These are phyloP conservation scores for Syndactyla subalaris DNA, from an alignment of 2,797 vertebrate genomes.

Conservation along the genomic window DNA sequence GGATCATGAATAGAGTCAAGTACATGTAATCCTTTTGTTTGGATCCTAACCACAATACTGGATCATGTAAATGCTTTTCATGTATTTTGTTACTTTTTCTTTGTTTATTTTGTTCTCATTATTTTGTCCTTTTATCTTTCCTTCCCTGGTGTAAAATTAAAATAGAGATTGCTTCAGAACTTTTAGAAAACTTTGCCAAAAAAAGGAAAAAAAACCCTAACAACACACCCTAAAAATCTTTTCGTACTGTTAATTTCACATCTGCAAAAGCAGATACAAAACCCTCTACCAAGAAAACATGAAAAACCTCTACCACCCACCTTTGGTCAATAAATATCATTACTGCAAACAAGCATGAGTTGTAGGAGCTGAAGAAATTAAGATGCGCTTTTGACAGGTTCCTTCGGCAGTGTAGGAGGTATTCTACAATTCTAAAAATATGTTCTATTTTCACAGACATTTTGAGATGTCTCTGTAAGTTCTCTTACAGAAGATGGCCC, in stretches of 20 bases:
- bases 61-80: not conserved
- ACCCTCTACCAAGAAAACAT: not conserved
- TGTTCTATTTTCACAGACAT: conserved; percentile 66
- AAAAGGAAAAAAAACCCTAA: not conserved
- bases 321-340: conserved; percentile 65
- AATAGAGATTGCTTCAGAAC: not conserved
- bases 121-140: not conserved
- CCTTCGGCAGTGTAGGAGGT: conserved; percentile 68
- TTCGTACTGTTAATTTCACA: conserved; percentile 23
- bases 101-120: not conserved
- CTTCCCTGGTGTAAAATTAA: not conserved
- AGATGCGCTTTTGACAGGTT: conserved; percentile 75
- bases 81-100: not conserved
- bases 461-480: conserved; percentile 65
- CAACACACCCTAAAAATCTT: not conserved
- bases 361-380: conserved; percentile 64
- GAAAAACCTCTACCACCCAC: conserved; percentile 52
- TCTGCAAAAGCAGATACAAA: conserved; percentile 48
- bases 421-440: conserved; percentile 75
- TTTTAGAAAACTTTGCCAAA: not conserved
- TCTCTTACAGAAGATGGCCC: conserved; percentile 65
- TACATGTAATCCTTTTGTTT: not conserved
- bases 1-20: not conserved
- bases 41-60: not conserved
- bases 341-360: conserved; percentile 68